Conservation (phyloP, 2,797 vertebrate genomes). For the Acipenser ruthenus region DNA sequence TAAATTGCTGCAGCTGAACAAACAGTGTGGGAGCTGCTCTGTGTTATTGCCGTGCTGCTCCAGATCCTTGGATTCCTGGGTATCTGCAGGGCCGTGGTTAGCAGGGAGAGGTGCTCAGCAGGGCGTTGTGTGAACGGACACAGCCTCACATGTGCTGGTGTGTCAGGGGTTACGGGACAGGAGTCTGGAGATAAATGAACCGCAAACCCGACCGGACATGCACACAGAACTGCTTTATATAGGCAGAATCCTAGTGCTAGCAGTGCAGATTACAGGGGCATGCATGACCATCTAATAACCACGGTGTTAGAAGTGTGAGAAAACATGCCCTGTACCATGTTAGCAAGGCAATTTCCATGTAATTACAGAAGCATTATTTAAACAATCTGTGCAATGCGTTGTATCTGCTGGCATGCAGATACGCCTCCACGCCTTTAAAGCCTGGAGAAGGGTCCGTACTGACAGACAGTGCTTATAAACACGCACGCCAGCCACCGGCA, state of each 20-base stretch:
- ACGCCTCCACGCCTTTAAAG: constrained; percentile 22
- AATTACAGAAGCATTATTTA: background rate
- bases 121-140: background rate
- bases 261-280: too few species aligned
- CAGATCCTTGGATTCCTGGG: background rate
- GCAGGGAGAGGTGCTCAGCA: background rate
- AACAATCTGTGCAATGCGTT: constrained; percentile 56
- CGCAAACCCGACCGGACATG: too few species aligned
- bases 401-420: constrained; percentile 59
- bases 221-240: too few species aligned
- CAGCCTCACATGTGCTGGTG: background rate
- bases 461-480: constrained; percentile 10
- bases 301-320: too few species aligned
- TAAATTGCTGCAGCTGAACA: constrained; percentile 60
- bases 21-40: constrained; percentile 57
- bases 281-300: too few species aligned
- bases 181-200: constrained; percentile 31
- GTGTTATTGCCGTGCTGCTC: constrained; percentile 45
- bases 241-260: too few species aligned
- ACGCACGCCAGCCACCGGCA: too few species aligned
- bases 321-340: too few species aligned
- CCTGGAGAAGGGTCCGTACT: constrained; percentile 13
- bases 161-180: constrained; percentile 39
- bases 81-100: background rate
- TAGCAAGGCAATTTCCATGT: too few species aligned